Conservation (phyloP, 2,888 invertebrate species). For the Polydrusus pterygomalis region DNA sequence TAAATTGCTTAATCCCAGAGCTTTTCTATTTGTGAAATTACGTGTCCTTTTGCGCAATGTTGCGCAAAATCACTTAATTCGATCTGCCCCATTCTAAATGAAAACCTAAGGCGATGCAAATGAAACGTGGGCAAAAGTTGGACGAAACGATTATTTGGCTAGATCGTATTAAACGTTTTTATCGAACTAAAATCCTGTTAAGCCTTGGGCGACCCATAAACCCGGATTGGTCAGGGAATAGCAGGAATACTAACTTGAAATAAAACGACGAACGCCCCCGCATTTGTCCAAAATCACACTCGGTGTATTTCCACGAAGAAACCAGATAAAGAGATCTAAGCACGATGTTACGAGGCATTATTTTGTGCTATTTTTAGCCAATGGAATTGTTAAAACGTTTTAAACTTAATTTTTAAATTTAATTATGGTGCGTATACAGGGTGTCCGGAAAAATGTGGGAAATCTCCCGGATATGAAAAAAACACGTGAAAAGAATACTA, state of each 20-base stretch:
- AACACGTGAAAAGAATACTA: too few relatives aligned
- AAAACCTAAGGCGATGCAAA: constrained; percentile 3
- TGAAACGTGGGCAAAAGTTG: constrained; percentile 16
- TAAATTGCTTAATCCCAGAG: too few relatives aligned
- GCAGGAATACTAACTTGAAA: neutral
- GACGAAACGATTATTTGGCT: neutral
- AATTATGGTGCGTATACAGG: too few relatives aligned
- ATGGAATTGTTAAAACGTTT: too few relatives aligned
- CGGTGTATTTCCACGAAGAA: neutral
- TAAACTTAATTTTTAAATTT: too few relatives aligned
- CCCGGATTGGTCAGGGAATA: constrained; percentile 11
- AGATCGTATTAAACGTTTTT: constrained; percentile 10
- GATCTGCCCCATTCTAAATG: neutral
- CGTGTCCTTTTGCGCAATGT: neutral
- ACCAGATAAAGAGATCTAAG: neutral
- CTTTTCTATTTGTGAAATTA: neutral
- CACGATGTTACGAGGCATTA: too few relatives aligned
- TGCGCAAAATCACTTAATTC: neutral
- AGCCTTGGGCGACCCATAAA: constrained; percentile 18
- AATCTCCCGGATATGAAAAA: too few relatives aligned
- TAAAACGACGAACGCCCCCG: neutral
- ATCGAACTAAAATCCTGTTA: constrained; percentile 18
- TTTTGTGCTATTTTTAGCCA: too few relatives aligned
- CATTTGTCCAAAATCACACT: constrained; percentile 17
- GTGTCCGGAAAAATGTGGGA: too few relatives aligned